phyloP scores from a whole-genome alignment of 2,888 invertebrate genomes.

The Cryptus armator region DNA sequence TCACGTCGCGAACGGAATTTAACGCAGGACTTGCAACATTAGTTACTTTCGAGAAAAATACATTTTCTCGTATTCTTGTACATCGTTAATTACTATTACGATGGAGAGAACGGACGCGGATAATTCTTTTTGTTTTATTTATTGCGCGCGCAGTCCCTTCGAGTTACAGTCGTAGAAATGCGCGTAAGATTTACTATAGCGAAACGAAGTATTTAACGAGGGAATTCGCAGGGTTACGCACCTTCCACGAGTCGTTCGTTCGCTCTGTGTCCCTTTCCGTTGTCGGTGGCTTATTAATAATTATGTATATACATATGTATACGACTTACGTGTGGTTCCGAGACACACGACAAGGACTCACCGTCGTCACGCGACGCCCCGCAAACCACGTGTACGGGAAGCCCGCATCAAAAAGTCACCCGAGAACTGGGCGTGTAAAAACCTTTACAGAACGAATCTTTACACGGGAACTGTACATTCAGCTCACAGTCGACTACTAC shows the following conservation, averaged over 20 bases:
- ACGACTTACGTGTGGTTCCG: neutral
- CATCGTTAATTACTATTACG: neutral
- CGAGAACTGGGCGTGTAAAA: constrained; percentile 11
- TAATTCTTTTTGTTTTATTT: neutral
- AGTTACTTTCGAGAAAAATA: neutral
- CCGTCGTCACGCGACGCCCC: constrained; percentile 50
- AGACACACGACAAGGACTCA: constrained; percentile 19
- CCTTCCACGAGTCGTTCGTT: neutral
- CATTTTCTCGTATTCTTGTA: neutral
- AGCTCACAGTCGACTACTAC: neutral
- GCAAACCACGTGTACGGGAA: constrained; percentile 47
- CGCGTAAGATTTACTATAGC: neutral
- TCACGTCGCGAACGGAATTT: neutral
- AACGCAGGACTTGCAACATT: neutral
- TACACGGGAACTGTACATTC: neutral
- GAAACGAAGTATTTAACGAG: neutral
- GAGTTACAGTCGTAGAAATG: neutral
- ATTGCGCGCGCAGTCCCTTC: neutral
- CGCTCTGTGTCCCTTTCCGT: neutral
- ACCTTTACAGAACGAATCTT: neutral
- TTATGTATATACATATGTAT: neutral
- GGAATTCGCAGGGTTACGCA: neutral
- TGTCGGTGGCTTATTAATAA: neutral
- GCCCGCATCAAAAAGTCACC: constrained; percentile 39
- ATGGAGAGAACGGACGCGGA: neutral